phyloP scores from a whole-genome alignment of 2,797 vertebrate species.

The Takifugu ocellatus region DNA sequence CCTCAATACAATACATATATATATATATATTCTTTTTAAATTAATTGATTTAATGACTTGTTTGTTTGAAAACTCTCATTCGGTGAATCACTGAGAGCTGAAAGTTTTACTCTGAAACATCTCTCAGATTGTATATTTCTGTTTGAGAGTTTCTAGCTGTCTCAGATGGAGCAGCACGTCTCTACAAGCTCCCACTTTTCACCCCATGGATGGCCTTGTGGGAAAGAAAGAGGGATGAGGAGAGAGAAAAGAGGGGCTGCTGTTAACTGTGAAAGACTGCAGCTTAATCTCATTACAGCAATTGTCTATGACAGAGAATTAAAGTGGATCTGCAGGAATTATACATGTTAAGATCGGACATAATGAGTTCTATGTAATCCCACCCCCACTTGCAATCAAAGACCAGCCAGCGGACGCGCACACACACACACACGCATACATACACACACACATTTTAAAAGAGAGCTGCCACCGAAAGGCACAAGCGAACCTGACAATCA shows the following conservation, averaged over 20 bases:
- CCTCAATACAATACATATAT: too few relatives aligned
- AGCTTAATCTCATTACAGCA: conserved; percentile 76
- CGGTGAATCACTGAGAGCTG: too few relatives aligned
- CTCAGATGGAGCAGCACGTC: too few relatives aligned
- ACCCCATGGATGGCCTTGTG: conserved; percentile 10
- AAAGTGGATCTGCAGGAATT: conserved; percentile 76
- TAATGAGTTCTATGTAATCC: conserved; percentile 77
- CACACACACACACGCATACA: conserved; percentile 24
- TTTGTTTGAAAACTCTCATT: too few relatives aligned
- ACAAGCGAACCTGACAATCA: conserved; percentile 56
- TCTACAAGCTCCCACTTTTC: not conserved
- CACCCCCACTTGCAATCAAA: conserved; percentile 61
- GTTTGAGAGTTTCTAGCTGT: too few relatives aligned
- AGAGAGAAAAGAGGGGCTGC: conserved; percentile 22
- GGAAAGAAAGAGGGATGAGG: conserved; percentile 24
- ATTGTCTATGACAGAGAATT: conserved; percentile 79
- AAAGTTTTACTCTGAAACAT: too few relatives aligned
- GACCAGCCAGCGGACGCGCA: conserved; percentile 32
- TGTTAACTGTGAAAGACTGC: conserved; percentile 49
- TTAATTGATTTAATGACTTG: too few relatives aligned
- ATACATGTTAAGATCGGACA: conserved; percentile 69
- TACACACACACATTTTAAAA: conserved; percentile 33
- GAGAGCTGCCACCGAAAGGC: conserved; percentile 48
- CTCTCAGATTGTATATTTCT: too few relatives aligned
- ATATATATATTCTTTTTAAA: too few relatives aligned